Evolutionary conservation across 2,797 vertebrate species (phyloP).

Genomic region (Pseudopleuronectes americanus): DNA sequence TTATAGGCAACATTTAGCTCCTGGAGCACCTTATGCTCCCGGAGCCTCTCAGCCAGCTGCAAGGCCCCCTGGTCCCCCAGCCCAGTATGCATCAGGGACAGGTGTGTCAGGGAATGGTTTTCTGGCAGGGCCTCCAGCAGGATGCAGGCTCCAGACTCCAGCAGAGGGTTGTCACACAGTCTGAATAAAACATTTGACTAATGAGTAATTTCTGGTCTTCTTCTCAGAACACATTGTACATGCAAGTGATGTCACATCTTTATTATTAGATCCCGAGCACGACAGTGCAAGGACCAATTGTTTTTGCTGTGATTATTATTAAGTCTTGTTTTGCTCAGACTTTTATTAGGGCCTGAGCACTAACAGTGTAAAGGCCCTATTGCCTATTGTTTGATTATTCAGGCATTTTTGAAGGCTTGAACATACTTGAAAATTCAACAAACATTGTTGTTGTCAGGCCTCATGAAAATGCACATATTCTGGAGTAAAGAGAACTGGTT

Average conservation of each 20-base stretch:
- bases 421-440: too few relatives aligned
- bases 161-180: conserved; percentile 88
- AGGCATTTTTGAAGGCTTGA: too few relatives aligned
- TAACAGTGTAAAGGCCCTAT: too few relatives aligned
- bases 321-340: too few relatives aligned
- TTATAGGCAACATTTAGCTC: conserved; percentile 97
- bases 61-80: conserved; percentile 86
- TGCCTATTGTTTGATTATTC: too few relatives aligned
- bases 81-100: conserved; percentile 92
- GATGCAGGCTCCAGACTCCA: conserved; percentile 80
- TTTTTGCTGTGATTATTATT: too few relatives aligned
- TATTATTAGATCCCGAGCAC: too few relatives aligned
- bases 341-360: too few relatives aligned
- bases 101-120: conserved; percentile 85
- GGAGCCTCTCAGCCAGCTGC: conserved; percentile 84
- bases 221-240: background rate
- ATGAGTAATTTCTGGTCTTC: conserved; percentile 1
- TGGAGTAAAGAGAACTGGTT: too few relatives aligned
- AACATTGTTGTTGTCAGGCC: too few relatives aligned
- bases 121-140: conserved; percentile 87
- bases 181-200: conserved; percentile 33
- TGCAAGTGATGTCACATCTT: background rate
- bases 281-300: too few relatives aligned
- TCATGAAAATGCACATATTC: too few relatives aligned
- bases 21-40: conserved; percentile 82